Base-by-base conservation (phyloP, 92 coral and sea anemone genomes). In the Porites evermanni region DNA sequence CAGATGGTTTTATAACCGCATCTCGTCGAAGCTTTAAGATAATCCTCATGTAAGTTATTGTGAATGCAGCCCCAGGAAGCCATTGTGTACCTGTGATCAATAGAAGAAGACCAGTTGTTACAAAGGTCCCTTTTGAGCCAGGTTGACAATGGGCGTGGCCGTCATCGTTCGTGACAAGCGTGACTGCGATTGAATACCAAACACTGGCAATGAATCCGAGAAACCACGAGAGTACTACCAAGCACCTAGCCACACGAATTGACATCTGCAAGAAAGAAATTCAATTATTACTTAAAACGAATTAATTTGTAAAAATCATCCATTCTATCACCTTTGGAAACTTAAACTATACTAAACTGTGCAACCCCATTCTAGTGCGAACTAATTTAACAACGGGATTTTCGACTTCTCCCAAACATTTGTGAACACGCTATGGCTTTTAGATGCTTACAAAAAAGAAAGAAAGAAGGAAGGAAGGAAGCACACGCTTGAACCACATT, bases 1-100 rank as follows among this genome's bases (percentile, higher is more conserved):
- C 94, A 7, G 87, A 38, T 0, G 95, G 95, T 29, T 52, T 67
- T 3, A 92, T 89, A 16, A 72, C 79, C 1, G 83, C 90, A 71
- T 92, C 92, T 90, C 89, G 29, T 71, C 90, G 91, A 32, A 94
- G 89, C 64, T 90, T 90, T 29, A 79, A 68, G n/a, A 94, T 90
- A 14, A 93, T 91, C 85, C 87, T 83, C 32, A 84, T 75, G 79
- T 92, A 93, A 4, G 89, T 80, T 4, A 85, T 6, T 21, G 87
- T 70, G 73, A 94, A 94, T 24, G 90, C 84, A 4, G 68, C 67
- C 20, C 89, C 80, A 1, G 98, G 98, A 5, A 94, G 69, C 70
- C 74, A 79, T 32, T 89, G 90, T 0, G 89, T 78, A 7, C 72
- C 67, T 47, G 82, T 32, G 32, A 78, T 52, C 63, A 85, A 54